Base-by-base conservation (phyloP, 2,888 invertebrate species). In the Branchellion lobata region DNA sequence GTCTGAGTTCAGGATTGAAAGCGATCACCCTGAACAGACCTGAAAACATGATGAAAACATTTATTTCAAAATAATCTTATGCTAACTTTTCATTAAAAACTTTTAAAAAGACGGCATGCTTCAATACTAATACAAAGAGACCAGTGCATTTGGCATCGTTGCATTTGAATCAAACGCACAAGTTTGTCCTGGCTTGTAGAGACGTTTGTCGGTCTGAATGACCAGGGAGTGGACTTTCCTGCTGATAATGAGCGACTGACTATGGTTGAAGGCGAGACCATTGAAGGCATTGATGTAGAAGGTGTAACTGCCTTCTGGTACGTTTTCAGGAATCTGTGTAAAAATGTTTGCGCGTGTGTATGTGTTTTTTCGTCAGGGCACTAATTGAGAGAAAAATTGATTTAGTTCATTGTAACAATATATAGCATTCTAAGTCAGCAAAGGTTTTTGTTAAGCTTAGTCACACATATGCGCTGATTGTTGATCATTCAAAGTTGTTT, bases 141-240 rank as follows among this genome's bases (percentile, higher is more conserved):
- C 21, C 21, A 51, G 14, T 51, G 11, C 51, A 51, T 14, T 51
- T 51, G 11, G 18, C 14, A 18, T 18, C 21, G 51, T 14, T 18
- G 18, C 14, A 51, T 51, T 51, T 51, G 51, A 51, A n/a, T n/a
- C n/a, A n/a, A n/a, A n/a, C n/a, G n/a, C 14, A 69, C 69, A 31
- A n/a, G 31, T 31, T 69, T 69, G 69, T 31, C 69, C 69, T 34
- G 69, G 69, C n/a, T 69, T 69, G 33, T 69, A 69, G 27, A 69
- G 69, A 29, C 33, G 31, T 34, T 69, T 69, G 33, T 69, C 69
- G 31, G 69, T 69, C 31, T 69, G 69, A 5, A 69, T 69, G 33
- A 18, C 31, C 8, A 69, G 14, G 8, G 69, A 69, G 69, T 69
- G 69, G 34, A 69, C 34, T 8, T 69, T 11, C 31, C 31, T 11